phyloP scores from a whole-genome alignment of 2,797 vertebrate genomes.

The Petrocephalus schoutedeni region DNA sequence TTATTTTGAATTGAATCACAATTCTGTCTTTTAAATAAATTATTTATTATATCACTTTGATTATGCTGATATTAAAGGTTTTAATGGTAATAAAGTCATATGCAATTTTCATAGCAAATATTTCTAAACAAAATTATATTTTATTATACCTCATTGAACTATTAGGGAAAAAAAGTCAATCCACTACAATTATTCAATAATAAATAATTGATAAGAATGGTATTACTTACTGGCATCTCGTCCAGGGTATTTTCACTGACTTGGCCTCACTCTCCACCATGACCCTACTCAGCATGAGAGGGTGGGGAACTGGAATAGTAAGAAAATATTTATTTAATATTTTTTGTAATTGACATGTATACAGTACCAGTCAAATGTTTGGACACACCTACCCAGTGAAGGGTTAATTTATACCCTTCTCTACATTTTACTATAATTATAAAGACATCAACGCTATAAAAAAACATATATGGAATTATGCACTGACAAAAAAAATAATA shows the following conservation, averaged over 20 bases:
- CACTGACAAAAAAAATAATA: not conserved
- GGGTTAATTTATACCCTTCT: not conserved
- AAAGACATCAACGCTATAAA: not conserved
- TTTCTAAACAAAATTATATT: not conserved
- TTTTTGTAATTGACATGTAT: not conserved
- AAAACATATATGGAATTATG: not conserved
- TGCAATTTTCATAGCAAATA: not conserved
- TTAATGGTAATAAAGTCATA: not conserved
- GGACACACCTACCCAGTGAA: not conserved
- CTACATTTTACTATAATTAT: not conserved
- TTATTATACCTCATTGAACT: not conserved
- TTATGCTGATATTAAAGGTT: not conserved
- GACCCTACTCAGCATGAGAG: too few relatives aligned
- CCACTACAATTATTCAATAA: too few relatives aligned
- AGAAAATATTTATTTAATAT: too few relatives aligned
- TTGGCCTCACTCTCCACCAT: too few relatives aligned
- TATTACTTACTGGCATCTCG: too few relatives aligned
- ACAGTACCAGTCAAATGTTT: too few relatives aligned
- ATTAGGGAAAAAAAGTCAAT: not conserved
- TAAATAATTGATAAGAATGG: too few relatives aligned
- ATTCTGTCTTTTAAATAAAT: conserved; percentile 11
- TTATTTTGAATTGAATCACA: not conserved
- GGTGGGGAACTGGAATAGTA: too few relatives aligned
- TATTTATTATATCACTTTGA: conserved; percentile 16
- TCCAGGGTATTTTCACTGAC: too few relatives aligned